Percentiles rank a stretch among this genome's conserved stretches.
Evolutionary conservation across 2,888 invertebrate genomes (phyloP).

Genomic region (Melinopterus prodromus): DNA sequence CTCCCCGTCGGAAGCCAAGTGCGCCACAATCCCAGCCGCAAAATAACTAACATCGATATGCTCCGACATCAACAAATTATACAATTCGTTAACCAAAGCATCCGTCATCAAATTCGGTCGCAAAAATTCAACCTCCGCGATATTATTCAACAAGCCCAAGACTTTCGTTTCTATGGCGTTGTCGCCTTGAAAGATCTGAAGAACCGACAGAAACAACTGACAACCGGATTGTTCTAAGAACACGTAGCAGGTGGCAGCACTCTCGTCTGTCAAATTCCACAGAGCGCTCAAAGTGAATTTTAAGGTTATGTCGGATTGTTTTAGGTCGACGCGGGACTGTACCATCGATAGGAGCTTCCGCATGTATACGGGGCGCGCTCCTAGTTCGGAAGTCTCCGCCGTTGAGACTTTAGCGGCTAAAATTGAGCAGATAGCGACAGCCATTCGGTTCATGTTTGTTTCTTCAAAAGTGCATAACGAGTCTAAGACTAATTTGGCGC

Average conservation of each 20-base stretch:
- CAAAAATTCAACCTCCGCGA: slow-evolving; percentile 73
- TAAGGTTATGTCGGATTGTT: slow-evolving; percentile 70
- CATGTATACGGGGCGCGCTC: slow-evolving; percentile 74
- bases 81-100: slow-evolving; percentile 48
- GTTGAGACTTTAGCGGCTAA: slow-evolving; percentile 68
- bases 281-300: slow-evolving; percentile 79
- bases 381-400: slow-evolving; percentile 71
- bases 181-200: slow-evolving; percentile 69
- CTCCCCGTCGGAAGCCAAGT: slow-evolving; percentile 69
- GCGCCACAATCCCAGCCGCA: slow-evolving; percentile 77
- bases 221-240: slow-evolving; percentile 75
- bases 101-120: slow-evolving; percentile 53
- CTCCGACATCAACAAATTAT: slow-evolving; percentile 60
- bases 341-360: slow-evolving; percentile 72
- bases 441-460: slow-evolving; percentile 76
- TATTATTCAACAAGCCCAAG: slow-evolving; percentile 75
- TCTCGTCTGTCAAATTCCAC: slow-evolving; percentile 83
- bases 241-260: slow-evolving; percentile 73
- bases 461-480: slow-evolving; percentile 75
- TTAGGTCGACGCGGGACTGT: slow-evolving; percentile 56
- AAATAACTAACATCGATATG: slow-evolving; percentile 77
- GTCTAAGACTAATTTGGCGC: slow-evolving; percentile 76
- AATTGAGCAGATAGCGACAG: slow-evolving; percentile 82
- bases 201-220: slow-evolving; percentile 70
- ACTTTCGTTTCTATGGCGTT: slow-evolving; percentile 80